Conservation (phyloP, 2,113 vertebrate genomes). For the Pteruthius melanotis region DNA sequence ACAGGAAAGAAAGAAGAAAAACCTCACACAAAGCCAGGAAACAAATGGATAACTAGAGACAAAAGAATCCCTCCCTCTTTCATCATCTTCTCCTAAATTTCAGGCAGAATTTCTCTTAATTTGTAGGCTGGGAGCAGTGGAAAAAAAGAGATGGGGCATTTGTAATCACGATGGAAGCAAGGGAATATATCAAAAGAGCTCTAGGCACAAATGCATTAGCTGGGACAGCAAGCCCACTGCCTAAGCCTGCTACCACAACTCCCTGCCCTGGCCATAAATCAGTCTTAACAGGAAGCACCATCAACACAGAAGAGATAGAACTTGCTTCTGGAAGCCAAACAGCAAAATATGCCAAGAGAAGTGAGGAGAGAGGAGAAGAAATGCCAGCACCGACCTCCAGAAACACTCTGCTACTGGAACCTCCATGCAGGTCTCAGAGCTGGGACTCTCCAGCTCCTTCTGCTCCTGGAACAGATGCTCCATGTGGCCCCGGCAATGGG, state of each 20-base stretch:
- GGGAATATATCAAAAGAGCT: background rate
- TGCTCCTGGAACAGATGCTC: background rate
- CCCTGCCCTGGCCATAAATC: background rate
- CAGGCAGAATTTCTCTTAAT: background rate
- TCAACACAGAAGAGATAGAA: background rate
- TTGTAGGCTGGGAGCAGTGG: background rate
- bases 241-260: background rate
- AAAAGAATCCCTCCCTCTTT: background rate
- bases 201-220: background rate
- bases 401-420: accelerated
- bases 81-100: background rate
- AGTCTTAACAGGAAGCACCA: background rate
- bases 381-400: background rate
- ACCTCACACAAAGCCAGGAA: background rate
- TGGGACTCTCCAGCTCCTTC: background rate
- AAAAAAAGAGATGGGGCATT: background rate
- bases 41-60: background rate
- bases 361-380: background rate
- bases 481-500: accelerated
- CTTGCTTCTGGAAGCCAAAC: background rate
- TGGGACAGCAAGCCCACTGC: background rate
- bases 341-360: background rate
- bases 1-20: background rate
- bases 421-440: accelerated
- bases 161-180: background rate